A percentile compares a stretch with the other conserved stretches of the same genome.
These are phyloP conservation scores for Oreohelix idahoensis DNA, from an alignment of 1,140 invertebrate species.

Conservation along the genomic window DNA sequence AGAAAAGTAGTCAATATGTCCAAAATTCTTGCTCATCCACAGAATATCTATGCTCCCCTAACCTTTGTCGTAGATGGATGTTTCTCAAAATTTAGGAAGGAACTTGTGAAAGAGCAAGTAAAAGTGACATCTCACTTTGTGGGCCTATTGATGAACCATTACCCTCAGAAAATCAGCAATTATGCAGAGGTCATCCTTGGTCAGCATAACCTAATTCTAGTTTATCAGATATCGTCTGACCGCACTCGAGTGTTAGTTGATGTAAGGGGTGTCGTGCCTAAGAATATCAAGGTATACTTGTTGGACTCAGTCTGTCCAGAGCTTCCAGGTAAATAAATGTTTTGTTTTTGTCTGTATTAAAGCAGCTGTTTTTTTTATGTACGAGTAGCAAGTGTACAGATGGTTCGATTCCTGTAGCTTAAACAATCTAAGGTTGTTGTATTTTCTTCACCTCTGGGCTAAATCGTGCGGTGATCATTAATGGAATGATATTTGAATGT, in stretches of 20 bases:
- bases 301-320: slow-evolving; percentile 54
- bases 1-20: too few species aligned
- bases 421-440: too few species aligned
- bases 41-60: slow-evolving; percentile 58
- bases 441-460: too few species aligned
- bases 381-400: too few species aligned
- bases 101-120: slow-evolving; percentile 56
- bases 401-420: too few species aligned
- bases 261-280: slow-evolving; percentile 54
- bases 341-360: too few species aligned
- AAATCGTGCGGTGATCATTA: too few species aligned
- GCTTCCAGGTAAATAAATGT: slow-evolving; percentile 54
- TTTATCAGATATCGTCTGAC: slow-evolving; percentile 61
- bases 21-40: too few species aligned
- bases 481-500: too few species aligned
- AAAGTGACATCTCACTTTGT: slow-evolving; percentile 61
- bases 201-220: slow-evolving; percentile 56
- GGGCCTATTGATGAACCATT: slow-evolving; percentile 59
- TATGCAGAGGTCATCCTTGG: slow-evolving; percentile 63
- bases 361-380: too few species aligned
- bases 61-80: slow-evolving; percentile 65
- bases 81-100: slow-evolving; percentile 66
- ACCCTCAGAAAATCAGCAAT: slow-evolving; percentile 56
- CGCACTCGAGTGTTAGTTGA: slow-evolving; percentile 62
- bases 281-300: slow-evolving; percentile 56